Evolutionary conservation across 1,140 invertebrate genomes (phyloP), one percentile per base, ranked within the genome.

Genomic region (Drosophila murphyi): DNA sequence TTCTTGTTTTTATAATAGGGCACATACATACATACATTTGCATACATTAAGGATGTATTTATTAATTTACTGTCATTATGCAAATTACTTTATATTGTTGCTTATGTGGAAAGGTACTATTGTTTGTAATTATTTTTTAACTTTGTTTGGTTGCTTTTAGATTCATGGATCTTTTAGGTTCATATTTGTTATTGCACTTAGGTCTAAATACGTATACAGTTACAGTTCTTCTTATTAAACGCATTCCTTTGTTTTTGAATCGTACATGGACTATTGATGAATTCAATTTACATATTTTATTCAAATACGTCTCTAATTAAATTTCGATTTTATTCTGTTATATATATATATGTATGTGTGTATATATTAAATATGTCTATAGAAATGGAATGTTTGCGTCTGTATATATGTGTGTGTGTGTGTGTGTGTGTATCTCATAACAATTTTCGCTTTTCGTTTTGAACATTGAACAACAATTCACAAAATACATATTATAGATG

Each of bases 151-250:
- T 75, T 59, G 59, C n/a, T 61, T 52, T 45, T 63, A 29, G 34
- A 63, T 75, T 69, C 51, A 71, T 29, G 78, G 73, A 57, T 78
- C 68, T 57, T 86, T 61, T 72, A 54, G 64, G 37, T 77, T 63
- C 56, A 60, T 78, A 45, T 72, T 73, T 78, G 64, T 83, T 89
- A 89, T 89, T 89, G 85, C 85, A 89, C 85, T 89, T 89, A 89
- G 69, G 65, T 81, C 85, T 89, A 89, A 89, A 89, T 89, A 89
- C 85, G 85, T 89, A 89, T 89, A 89, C 85, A 75, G 78, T 86
- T 88, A 82, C 76, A 88, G 70, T 79, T 83, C 54, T 71, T 72
- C 72, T 78, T 83, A 57, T 74, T 72, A 73, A 88, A 88, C 73
- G 82, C 73, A 82, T 62, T 60, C 56, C 34, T 41, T 48, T 59